Conservation (phyloP, 2,888 invertebrate genomes). For the Mallateleia sp. region DNA sequence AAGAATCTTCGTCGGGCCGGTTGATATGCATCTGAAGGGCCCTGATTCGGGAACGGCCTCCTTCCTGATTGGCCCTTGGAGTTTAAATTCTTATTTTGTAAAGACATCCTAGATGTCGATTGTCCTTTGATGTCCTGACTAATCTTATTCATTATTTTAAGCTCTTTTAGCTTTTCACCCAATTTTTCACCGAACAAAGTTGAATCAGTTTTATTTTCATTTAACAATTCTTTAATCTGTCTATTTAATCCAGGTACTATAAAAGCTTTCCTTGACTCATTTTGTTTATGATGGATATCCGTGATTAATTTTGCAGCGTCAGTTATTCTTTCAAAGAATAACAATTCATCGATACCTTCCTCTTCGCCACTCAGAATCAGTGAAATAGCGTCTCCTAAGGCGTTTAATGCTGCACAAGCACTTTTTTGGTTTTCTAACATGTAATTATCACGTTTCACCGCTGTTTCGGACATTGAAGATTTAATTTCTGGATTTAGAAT, state of each 20-base stretch:
- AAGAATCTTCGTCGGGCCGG: background rate
- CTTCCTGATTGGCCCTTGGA: background rate
- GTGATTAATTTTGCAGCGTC: slow-evolving; percentile 39
- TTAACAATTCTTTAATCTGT: slow-evolving; percentile 12
- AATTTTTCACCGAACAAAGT: slow-evolving; percentile 31
- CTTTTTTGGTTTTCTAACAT: slow-evolving; percentile 58
- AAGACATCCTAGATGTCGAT: background rate
- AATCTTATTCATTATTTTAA: background rate
- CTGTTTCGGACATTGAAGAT: slow-evolving; percentile 50
- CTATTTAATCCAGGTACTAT: slow-evolving; percentile 22
- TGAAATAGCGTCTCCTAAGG: slow-evolving; percentile 50
- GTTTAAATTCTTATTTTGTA: slow-evolving; percentile 5
- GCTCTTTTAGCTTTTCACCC: background rate
- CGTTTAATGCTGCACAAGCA: slow-evolving; percentile 52
- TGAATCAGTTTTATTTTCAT: slow-evolving; percentile 5
- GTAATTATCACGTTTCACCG: slow-evolving; percentile 58
- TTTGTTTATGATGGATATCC: slow-evolving; percentile 21
- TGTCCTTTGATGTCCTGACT: background rate
- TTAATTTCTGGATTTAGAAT: slow-evolving; percentile 67
- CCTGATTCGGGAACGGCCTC: background rate
- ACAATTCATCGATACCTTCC: slow-evolving; percentile 37
- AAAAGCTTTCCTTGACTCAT: slow-evolving; percentile 36
- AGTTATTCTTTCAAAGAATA: slow-evolving; percentile 30
- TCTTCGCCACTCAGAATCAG: slow-evolving; percentile 37
- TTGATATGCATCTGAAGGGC: background rate